Conservation (phyloP, 2,888 invertebrate species). For the Pinctada fucata region DNA sequence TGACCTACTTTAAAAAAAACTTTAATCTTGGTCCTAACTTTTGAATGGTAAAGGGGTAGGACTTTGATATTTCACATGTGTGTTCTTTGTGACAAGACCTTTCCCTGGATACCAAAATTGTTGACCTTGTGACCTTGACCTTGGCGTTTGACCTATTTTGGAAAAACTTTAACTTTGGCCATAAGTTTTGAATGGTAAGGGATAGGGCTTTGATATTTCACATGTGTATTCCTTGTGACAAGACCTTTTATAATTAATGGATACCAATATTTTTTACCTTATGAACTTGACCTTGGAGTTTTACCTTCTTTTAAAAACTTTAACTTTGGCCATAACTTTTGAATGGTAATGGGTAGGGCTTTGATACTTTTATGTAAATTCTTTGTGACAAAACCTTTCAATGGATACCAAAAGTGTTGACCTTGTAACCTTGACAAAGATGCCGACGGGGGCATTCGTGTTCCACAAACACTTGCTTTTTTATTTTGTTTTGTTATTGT, state of each 20-base stretch:
- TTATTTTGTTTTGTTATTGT: too few relatives aligned
- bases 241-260: background rate
- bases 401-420: background rate
- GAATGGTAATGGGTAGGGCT: background rate
- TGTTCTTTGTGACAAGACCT: too few relatives aligned
- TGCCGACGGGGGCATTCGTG: too few relatives aligned
- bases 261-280: background rate
- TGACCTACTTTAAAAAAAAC: too few relatives aligned
- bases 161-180: background rate
- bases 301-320: background rate
- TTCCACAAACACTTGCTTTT: too few relatives aligned
- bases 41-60: too few relatives aligned
- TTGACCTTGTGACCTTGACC: background rate
- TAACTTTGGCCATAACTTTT: background rate
- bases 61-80: too few relatives aligned
- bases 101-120: background rate
- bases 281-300: background rate
- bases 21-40: too few relatives aligned
- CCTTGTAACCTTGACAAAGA: background rate
- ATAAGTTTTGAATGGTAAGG: background rate
- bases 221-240: background rate
- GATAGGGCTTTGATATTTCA: background rate
- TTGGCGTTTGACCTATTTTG: background rate
- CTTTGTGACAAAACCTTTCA: background rate
- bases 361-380: background rate